Evolutionary conservation across 1,140 invertebrate species (phyloP).

Genomic region (Drosophila ananassae): DNA sequence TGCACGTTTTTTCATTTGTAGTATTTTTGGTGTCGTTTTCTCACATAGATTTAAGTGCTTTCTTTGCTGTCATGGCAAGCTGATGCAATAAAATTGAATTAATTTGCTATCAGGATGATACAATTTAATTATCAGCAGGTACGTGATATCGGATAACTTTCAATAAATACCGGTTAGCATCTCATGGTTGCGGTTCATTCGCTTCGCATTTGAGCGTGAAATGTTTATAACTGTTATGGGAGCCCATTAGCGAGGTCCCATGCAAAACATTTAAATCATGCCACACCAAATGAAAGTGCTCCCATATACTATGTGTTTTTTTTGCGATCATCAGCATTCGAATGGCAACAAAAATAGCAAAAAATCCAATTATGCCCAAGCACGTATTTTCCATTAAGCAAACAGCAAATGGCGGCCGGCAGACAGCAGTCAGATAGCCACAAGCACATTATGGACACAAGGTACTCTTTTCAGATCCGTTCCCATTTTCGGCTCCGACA

Average conservation of each 20-base stretch:
- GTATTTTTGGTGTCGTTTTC: constrained; percentile 27
- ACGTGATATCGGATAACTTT: constrained; percentile 32
- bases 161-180: constrained; percentile 20
- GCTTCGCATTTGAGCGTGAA: constrained; percentile 19
- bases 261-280: constrained; percentile 58
- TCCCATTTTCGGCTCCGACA: constrained; percentile 1
- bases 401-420: constrained; percentile 53
- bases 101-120: constrained; percentile 35
- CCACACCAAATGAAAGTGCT: constrained; percentile 26
- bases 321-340: constrained; percentile 34
- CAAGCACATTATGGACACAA: constrained; percentile 50
- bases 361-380: constrained; percentile 73
- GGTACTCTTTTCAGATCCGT: constrained; percentile 27
- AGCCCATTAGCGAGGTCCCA: constrained; percentile 54
- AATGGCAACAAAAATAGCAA: constrained; percentile 56
- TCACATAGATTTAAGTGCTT: constrained; percentile 35
- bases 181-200: constrained; percentile 22
- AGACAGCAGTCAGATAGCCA: constrained; percentile 49
- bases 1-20: constrained; percentile 51
- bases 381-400: constrained; percentile 77
- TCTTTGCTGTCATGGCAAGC: constrained; percentile 5
- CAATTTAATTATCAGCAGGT: constrained; percentile 42
- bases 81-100: constrained; percentile 46
- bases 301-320: constrained; percentile 17
- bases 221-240: constrained; percentile 39